A percentile compares a stretch with the other conserved stretches of the same genome.
These are phyloP conservation scores for Sceliomorpha sp. DNA, from an alignment of 2,888 invertebrate genomes.

Conservation along the genomic window DNA sequence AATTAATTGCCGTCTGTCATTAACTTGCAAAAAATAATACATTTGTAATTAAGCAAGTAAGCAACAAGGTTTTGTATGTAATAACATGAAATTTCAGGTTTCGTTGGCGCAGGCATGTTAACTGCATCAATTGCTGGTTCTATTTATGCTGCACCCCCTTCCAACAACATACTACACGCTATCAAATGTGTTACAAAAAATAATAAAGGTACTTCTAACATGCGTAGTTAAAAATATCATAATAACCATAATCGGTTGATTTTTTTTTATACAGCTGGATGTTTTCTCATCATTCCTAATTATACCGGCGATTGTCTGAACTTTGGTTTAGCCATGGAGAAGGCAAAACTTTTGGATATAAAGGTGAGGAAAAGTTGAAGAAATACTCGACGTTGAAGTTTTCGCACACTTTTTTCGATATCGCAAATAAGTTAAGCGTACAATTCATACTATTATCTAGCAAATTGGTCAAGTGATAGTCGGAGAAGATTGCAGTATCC, in stretches of 20 bases:
- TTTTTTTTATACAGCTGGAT: too few relatives aligned
- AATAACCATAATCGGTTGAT: too few relatives aligned
- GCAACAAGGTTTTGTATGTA: constrained; percentile 3
- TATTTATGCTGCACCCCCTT: constrained; percentile 89
- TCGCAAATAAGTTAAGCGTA: too few relatives aligned
- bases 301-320: constrained; percentile 90
- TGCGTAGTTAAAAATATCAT: not conserved
- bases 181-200: constrained; percentile 83
- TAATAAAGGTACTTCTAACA: constrained; percentile 82
- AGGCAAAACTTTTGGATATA: constrained; percentile 84
- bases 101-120: constrained; percentile 90
- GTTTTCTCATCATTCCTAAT: constrained; percentile 88
- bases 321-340: constrained; percentile 90
- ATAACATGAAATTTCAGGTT: constrained; percentile 81
- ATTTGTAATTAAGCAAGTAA: too few relatives aligned
- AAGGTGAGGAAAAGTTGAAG: constrained; percentile 80
- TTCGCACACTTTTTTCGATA: not conserved
- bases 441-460: too few relatives aligned
- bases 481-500: constrained; percentile 78
- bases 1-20: too few relatives aligned
- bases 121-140: constrained; percentile 85
- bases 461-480: constrained; percentile 72
- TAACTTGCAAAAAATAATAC: too few relatives aligned
- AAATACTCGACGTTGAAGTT: too few relatives aligned
- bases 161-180: constrained; percentile 85